These are phyloP conservation scores for Hirtodrosophila duncani DNA, from an alignment of 2,888 invertebrate genomes.

Conservation along the genomic window DNA sequence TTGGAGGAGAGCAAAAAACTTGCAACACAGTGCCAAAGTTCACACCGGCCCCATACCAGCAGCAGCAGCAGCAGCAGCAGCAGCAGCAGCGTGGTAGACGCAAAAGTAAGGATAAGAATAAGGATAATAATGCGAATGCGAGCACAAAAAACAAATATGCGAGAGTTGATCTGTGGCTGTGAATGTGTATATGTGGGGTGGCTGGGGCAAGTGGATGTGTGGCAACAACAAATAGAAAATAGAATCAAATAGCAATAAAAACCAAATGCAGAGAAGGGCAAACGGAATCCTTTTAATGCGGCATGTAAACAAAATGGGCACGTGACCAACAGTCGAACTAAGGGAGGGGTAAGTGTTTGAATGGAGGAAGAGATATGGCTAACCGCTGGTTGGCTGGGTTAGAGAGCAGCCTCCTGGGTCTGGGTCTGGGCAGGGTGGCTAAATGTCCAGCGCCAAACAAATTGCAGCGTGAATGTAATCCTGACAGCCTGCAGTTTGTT, in stretches of 20 bases:
- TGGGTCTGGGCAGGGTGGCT: too few relatives aligned
- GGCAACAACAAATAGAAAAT: slow-evolving; percentile 45
- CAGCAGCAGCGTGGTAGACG: slow-evolving; percentile 2
- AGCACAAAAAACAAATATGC: slow-evolving; percentile 38
- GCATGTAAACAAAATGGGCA: slow-evolving; percentile 70
- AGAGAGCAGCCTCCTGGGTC: slow-evolving; percentile 20
- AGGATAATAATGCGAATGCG: slow-evolving; percentile 42
- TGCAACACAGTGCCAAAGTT: slow-evolving; percentile 72
- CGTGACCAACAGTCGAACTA: slow-evolving; percentile 52
- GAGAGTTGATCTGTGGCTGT: slow-evolving; percentile 32
- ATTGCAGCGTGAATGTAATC: slow-evolving; percentile 33
- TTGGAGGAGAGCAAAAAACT: slow-evolving; percentile 41
- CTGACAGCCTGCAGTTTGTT: slow-evolving; percentile 19
- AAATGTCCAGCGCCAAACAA: slow-evolving; percentile 41
- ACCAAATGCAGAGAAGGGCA: too few relatives aligned
- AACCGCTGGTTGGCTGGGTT: neutral
- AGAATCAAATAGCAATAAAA: slow-evolving; percentile 57
- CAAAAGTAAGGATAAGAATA: slow-evolving; percentile 23
- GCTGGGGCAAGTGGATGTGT: slow-evolving; percentile 28
- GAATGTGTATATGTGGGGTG: slow-evolving; percentile 5
- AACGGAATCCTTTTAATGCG: slow-evolving; percentile 69
- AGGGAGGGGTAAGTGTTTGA: too few relatives aligned
- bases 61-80: slow-evolving; percentile 11
- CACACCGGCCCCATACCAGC: slow-evolving; percentile 62
- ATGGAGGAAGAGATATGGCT: too few relatives aligned